Evolutionary conservation across 2,888 invertebrate genomes (phyloP), one percentile per base, ranked within the genome.

Genomic region (Tetragonula carbonaria): DNA sequence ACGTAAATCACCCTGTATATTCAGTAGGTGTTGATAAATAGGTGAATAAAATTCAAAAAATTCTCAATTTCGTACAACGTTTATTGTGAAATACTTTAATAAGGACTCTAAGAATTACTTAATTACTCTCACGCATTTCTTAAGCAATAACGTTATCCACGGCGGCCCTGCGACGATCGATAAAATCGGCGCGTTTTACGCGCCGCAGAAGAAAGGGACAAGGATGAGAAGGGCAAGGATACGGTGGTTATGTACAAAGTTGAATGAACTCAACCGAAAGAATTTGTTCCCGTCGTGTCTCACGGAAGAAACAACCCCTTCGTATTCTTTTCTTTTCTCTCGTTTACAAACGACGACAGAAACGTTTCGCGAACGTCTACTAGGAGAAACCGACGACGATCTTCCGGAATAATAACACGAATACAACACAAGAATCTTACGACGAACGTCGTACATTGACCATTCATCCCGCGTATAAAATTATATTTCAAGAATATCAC

Each of bases 81-180:
- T 92, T 91, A 91, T 91, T 92, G 80, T 84, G 86, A 91, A 90
- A 90, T 87, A 89, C 65, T 82, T 88, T 82, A 88, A 90, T 77
- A 71, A 79, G 82, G 45, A 80, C 76, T 86, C 90, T 86, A 90
- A 80, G 86, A 88, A 83, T 88, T 82, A 90, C 82, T 82, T 85
- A 87, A 57, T 86, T 53, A 73, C 82, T 74, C 82, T 80, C 84
- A 75, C 84, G 82, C 84, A 74, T 80, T 66, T 78, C 87, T 91
- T 89, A 91, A 84, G 66, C 73, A 33, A 87, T 90, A 82, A 81
- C 51, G 66, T 74, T 68, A 78, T 82, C 78, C 73, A 74, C 73
- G 75, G 8, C 65, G 85, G 78, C 82, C 76, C n/a, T 65, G n/a
- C 53, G 18, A 65, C 65, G 18, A 14, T 14, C 74, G 73, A 51